A percentile compares a stretch with the other conserved stretches of the same genome.
These are phyloP conservation scores for Argyresthia goedartella DNA, from an alignment of 2,888 invertebrate species.

Conservation along the genomic window DNA sequence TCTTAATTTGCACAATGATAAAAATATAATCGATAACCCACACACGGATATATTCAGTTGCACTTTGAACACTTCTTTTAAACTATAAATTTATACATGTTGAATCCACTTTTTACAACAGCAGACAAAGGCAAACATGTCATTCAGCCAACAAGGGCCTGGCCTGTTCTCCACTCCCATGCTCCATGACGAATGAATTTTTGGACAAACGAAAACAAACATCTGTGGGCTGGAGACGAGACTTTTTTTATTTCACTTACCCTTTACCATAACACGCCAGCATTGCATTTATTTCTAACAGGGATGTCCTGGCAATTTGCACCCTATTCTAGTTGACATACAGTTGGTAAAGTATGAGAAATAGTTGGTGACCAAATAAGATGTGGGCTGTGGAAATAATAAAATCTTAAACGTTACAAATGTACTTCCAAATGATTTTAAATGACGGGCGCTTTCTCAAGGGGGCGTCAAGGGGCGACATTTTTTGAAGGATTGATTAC, in stretches of 20 bases:
- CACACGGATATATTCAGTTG: no score
- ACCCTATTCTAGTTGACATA: background rate
- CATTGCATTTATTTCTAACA: background rate
- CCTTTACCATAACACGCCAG: constrained; percentile 8
- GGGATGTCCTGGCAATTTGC: background rate
- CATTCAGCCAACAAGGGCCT: constrained; percentile 3
- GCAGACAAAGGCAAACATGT: constrained; percentile 9
- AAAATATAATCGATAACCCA: no score
- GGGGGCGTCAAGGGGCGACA: constrained; percentile 26
- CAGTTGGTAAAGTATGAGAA: no score
- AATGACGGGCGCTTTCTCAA: constrained; percentile 40
- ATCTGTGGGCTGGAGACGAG: constrained; percentile 17
- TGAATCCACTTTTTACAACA: background rate
- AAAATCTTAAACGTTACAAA: constrained; percentile 33
- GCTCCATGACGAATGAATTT: constrained; percentile 38
- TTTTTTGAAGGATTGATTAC: constrained; percentile 1
- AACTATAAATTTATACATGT: background rate
- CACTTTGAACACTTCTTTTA: no score
- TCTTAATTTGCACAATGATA: no score
- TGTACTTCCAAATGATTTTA: constrained; percentile 13
- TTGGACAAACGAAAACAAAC: constrained; percentile 47
- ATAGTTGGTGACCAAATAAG: constrained; percentile 19
- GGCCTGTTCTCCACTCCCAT: constrained; percentile 6
- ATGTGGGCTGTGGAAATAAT: constrained; percentile 33
- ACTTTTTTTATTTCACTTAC: constrained; percentile 12